Conservation (phyloP, 2,888 invertebrate genomes). For the Pandemis heparana region DNA sequence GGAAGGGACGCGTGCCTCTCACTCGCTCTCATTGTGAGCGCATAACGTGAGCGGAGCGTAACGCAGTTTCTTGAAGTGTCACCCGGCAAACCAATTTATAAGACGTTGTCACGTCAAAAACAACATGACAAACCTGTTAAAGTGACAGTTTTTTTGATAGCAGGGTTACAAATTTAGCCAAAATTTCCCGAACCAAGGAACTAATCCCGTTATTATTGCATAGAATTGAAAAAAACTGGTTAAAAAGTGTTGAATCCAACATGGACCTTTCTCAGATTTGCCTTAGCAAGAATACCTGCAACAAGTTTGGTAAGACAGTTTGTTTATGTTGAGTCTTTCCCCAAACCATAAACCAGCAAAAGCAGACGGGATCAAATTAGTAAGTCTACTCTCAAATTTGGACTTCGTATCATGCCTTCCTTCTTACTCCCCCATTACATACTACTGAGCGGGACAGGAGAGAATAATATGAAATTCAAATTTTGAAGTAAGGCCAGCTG, state of each 20-base stretch:
- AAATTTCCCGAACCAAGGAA: not conserved
- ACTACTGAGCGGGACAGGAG: too few species aligned
- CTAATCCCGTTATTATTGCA: slow-evolving; percentile 8
- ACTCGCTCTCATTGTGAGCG: too few species aligned
- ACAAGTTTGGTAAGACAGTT: slow-evolving; percentile 55
- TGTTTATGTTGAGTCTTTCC: not conserved
- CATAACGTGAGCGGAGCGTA: too few species aligned
- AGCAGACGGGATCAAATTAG: not conserved
- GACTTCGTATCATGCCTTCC: too few species aligned
- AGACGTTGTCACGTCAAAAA: too few species aligned
- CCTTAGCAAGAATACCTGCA: slow-evolving; percentile 59
- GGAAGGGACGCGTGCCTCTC: too few species aligned
- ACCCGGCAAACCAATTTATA: too few species aligned
- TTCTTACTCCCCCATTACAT: too few species aligned
- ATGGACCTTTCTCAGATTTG: slow-evolving; percentile 60
- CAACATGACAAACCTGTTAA: not conserved
- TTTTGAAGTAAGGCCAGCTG: too few species aligned
- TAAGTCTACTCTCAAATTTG: too few species aligned
- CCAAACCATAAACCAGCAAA: not conserved
- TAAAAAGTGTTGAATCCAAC: not conserved
- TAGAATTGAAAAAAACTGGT: not conserved
- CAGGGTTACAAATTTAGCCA: not conserved
- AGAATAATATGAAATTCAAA: too few species aligned
- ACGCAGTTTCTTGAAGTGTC: too few species aligned
- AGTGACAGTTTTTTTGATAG: not conserved